Evolutionary conservation across 1,140 invertebrate species (phyloP).

Genomic region (Acromyrmex echinatior): DNA sequence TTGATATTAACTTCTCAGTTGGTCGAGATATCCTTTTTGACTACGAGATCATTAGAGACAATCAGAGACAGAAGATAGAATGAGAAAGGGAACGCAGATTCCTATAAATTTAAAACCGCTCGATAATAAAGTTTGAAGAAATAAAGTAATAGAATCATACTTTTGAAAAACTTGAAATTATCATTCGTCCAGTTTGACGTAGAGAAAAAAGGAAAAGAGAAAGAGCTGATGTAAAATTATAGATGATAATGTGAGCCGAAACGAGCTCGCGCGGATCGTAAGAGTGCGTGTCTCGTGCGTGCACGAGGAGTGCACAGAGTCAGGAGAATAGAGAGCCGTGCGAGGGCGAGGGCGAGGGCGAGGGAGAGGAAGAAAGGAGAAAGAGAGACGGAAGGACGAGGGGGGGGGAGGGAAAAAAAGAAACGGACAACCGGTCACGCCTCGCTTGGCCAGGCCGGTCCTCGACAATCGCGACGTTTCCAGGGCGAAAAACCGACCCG

Average conservation of each 20-base stretch:
- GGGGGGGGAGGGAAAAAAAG: slow-evolving; percentile 25
- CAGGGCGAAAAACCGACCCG: slow-evolving; percentile 79
- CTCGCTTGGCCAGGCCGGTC: slow-evolving; percentile 65
- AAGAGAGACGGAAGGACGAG: slow-evolving; percentile 25
- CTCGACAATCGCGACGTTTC: slow-evolving; percentile 79
- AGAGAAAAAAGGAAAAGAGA: background rate
- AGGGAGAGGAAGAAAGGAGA: slow-evolving; percentile 13
- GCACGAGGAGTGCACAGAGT: slow-evolving; percentile 10
- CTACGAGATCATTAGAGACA: background rate
- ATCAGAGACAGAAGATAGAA: background rate
- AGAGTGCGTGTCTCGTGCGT: background rate
- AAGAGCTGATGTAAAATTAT: slow-evolving; percentile 18
- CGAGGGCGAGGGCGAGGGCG: slow-evolving; percentile 13
- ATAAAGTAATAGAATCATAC: background rate
- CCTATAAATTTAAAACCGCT: background rate
- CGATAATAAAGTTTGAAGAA: background rate
- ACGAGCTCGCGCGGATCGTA: background rate
- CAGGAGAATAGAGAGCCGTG: slow-evolving; percentile 25
- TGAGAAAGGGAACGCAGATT: background rate
- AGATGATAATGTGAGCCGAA: background rate
- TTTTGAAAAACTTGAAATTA: slow-evolving; percentile 14
- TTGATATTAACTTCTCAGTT: background rate
- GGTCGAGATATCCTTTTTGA: background rate
- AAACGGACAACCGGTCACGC: slow-evolving; percentile 76
- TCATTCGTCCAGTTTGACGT: background rate